Base-by-base conservation (phyloP, 2,888 invertebrate species). In the Latrodectus elegans region DNA sequence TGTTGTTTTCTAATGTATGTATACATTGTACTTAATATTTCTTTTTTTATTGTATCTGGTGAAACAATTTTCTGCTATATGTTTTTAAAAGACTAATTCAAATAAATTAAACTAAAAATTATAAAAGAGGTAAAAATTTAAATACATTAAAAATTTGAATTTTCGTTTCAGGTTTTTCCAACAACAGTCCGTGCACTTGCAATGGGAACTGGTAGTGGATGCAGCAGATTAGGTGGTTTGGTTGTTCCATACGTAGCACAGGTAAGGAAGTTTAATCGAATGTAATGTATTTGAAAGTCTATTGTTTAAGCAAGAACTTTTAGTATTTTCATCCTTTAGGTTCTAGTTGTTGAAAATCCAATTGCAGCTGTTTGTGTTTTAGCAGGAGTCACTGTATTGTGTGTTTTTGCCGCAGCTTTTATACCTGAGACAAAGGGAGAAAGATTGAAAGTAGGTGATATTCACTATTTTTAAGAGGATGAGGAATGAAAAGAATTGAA, bases 101-200 rank as follows among this genome's bases (percentile, higher is more conserved):
- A 38, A 38, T 38, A 38, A 38, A 6, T 6, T 1, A 38, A 38
- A 38, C 4, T 1, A 6, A 38, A 38, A 6, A 38, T 6, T 6
- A 38, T 38, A 38, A 38, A 38, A 2, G 38, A 6, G 1, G 38
- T 6, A 38, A 38, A 38, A 38, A 6, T 38, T 38, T 38, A 22
- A 22, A 22, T 22, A 1, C 22, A 22, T 22, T 22, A 22, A 22
- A 22, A 1, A 22, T 22, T 22, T 0, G 22, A 22, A 38, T 38
- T 38, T 65, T 49, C 9, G n/a, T 73, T 70, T 11, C 53, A 84
- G 84, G 38, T 14, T 10, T 84, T 78, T 67, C 84, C 84, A 10
- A 74, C 84, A 2, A 67, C 84, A 0, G 17, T 79, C 4, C 26
- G 84, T 14, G 73, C 78, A 38, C 22, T 84, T 6, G 55, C 78